Evolutionary conservation across 2,113 vertebrate species (phyloP).

Genomic region (Apteryx mantelli): DNA sequence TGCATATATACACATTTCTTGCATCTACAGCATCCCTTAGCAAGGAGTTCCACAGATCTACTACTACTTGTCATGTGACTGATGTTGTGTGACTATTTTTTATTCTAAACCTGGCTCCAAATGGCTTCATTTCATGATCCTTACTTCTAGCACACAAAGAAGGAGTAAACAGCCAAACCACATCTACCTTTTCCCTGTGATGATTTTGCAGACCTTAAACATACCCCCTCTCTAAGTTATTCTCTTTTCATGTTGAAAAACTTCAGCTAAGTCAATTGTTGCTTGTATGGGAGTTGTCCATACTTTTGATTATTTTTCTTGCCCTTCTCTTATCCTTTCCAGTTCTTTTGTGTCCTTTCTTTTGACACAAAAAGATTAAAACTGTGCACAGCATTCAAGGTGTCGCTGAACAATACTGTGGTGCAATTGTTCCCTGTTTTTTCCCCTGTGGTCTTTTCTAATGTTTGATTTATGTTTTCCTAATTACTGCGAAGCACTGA

Average conservation of each 20-base stretch:
- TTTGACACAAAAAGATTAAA: background rate
- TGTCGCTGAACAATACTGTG: too few relatives aligned
- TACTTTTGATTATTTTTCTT: background rate
- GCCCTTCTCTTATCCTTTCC: background rate
- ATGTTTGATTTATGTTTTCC: background rate
- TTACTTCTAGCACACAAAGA: background rate
- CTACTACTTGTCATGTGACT: background rate
- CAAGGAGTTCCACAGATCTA: background rate
- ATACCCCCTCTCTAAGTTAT: background rate
- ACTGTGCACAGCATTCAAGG: too few relatives aligned
- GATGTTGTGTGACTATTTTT: background rate
- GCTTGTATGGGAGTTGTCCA: background rate
- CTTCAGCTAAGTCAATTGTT: background rate
- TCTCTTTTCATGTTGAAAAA: background rate
- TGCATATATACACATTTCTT: background rate
- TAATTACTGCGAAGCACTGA: background rate
- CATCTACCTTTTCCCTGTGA: background rate
- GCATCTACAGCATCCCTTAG: background rate
- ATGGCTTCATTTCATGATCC: background rate
- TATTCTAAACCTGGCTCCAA: background rate
- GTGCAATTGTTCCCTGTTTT: too few relatives aligned
- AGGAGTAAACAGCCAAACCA: background rate
- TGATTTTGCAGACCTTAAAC: background rate
- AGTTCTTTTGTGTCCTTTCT: background rate
- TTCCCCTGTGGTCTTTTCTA: too few relatives aligned